These are phyloP conservation scores for Gracilinanus agilis DNA, from an alignment of 2,113 vertebrate genomes.

Conservation along the genomic window DNA sequence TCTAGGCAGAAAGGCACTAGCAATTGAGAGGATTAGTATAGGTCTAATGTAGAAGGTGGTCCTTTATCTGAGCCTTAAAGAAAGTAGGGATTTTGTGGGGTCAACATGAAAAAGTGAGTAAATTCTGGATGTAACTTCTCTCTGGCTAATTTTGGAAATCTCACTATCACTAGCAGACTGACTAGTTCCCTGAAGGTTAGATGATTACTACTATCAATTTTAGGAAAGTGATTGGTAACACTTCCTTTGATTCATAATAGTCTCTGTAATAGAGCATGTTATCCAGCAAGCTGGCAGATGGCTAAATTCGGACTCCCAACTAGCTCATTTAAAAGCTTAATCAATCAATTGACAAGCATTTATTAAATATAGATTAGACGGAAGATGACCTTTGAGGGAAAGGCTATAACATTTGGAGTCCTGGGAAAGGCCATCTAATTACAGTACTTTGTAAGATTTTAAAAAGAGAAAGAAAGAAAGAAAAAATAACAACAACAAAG, in stretches of 20 bases:
- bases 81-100: background rate
- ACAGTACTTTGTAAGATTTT: background rate
- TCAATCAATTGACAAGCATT: background rate
- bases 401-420: background rate
- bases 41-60: too few species aligned
- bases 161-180: background rate
- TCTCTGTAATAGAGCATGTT: background rate
- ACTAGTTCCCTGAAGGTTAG: background rate
- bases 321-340: background rate
- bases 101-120: background rate
- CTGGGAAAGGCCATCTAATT: background rate
- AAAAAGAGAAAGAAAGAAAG: background rate
- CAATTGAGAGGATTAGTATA: background rate
- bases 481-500: background rate
- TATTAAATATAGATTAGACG: background rate
- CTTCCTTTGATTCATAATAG: background rate
- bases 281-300: background rate
- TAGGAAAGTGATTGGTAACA: background rate
- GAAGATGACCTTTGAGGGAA: background rate
- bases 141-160: background rate
- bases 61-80: too few species aligned
- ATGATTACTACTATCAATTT: background rate
- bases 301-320: background rate
- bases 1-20: background rate
- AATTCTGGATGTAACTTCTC: background rate